These are phyloP conservation scores for Todiramphus chloris DNA, from an alignment of 2,113 vertebrate species.

Conservation along the genomic window DNA sequence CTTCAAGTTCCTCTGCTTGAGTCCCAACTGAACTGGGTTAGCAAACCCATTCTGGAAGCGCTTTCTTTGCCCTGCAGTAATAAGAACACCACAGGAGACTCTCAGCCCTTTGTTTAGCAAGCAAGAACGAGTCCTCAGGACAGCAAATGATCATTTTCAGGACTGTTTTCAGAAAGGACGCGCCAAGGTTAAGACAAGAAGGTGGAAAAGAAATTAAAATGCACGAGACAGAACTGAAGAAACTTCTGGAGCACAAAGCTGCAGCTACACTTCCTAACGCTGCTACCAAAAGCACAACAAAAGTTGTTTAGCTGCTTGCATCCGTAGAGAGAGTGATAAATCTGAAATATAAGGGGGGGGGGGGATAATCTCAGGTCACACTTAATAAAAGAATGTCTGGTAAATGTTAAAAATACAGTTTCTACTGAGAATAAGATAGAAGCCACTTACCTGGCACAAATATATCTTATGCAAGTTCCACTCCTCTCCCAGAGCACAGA, in stretches of 20 bases:
- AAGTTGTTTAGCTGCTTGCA: neutral
- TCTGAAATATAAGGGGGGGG: rapidly evolving
- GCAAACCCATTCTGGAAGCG: rapidly evolving
- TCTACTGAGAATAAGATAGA: rapidly evolving
- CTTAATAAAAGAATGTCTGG: neutral
- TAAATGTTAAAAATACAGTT: neutral
- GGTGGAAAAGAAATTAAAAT: neutral
- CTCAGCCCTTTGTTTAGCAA: neutral
- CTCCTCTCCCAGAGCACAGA: slow-evolving; percentile 93
- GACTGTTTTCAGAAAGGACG: neutral
- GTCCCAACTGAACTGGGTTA: neutral
- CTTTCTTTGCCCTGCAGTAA: neutral
- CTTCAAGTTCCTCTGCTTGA: neutral
- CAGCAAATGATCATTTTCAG: neutral
- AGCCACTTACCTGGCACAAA: slow-evolving; percentile 87
- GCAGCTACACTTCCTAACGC: neutral
- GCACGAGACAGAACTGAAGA: neutral
- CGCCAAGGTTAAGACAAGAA: rapidly evolving
- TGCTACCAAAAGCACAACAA: neutral
- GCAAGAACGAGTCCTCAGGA: neutral
- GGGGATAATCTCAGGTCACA: neutral
- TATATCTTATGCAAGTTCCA: slow-evolving; percentile 98
- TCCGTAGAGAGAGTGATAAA: neutral
- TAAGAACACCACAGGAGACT: neutral
- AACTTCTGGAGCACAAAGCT: neutral